Evolutionary conservation across 2,113 vertebrate species (phyloP), one percentile per base, ranked within the genome.

Genomic region (Helogale parvula): DNA sequence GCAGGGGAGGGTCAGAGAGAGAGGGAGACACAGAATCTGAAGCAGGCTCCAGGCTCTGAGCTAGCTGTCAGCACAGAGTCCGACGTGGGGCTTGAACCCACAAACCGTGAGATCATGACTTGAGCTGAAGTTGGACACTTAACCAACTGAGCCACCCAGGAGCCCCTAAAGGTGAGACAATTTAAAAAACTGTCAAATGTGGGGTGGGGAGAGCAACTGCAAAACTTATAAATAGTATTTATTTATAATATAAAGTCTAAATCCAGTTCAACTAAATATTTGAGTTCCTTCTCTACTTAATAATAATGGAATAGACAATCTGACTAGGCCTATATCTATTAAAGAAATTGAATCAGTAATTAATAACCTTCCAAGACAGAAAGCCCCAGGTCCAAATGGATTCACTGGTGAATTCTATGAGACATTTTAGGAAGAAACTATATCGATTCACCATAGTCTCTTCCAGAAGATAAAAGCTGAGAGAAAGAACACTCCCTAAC

Each of bases 281-380:
- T 88, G 57, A 83, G 31, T 68, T 96, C 35, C 38, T 66, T 92
- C 69, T 88, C 47, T 88, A 77, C 38, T 76, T 82, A 88, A 87
- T 92, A 80, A n/a, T n/a, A 50, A 68, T 85, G 35, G 33, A 69
- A 45, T 41, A 54, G 35, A 60, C 2, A 35, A 60, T 21, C 15
- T 87, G 33, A 88, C 47, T 63, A 88, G 52, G 38, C 11, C 65
- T 81, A 23, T 79, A 57, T 71, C 19, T 68, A 54, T 65, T 47
- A 31, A 88, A 69, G 31, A 38, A 69, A 60, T 23, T 47, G 35
- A 80, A 81, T 35, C 65, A 63, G 57, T 52, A 74, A 72, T 63
- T 65, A 94, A 89, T 65, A 71, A 17, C 33, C 19, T 52, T 52
- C 68, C 19, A 83, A 82, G 54, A 83, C 54, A 90, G 77, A 72